Percentiles rank a stretch among this genome's conserved stretches.
These are phyloP conservation scores for Drosophila emarginata DNA, from an alignment of 2,888 invertebrate genomes.

Conservation along the genomic window DNA sequence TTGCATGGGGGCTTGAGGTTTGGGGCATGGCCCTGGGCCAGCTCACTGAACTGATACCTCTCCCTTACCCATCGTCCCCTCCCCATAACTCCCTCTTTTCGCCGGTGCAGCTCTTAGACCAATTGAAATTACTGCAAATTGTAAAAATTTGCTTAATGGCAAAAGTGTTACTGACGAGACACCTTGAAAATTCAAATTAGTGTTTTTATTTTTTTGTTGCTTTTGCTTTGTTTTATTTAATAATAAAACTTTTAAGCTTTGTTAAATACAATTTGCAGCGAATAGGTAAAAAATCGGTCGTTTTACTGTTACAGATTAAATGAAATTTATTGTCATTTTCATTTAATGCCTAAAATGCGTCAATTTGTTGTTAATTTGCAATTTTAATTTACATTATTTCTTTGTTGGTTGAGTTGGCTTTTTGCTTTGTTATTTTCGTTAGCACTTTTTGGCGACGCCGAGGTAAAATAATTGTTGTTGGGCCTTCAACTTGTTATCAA, in stretches of 20 bases:
- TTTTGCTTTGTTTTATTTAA: too few species aligned
- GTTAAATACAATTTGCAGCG: neutral
- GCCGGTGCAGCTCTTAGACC: neutral
- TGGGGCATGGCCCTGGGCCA: neutral
- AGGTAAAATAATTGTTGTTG: constrained; percentile 7
- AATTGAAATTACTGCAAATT: constrained; percentile 6
- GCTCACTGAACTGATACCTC: constrained; percentile 28
- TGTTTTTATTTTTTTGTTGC: neutral
- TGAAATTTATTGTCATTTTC: constrained; percentile 8
- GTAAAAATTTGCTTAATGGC: constrained; percentile 1
- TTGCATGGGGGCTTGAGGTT: constrained; percentile 30
- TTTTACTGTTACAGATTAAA: constrained; percentile 22
- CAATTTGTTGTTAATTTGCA: constrained; percentile 8
- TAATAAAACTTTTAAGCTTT: neutral
- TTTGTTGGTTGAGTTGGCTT: neutral
- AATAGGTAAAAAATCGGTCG: neutral
- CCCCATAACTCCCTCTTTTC: too few species aligned
- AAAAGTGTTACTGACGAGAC: neutral
- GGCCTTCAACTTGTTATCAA: constrained; percentile 3
- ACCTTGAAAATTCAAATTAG: constrained; percentile 1
- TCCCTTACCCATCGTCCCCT: neutral
- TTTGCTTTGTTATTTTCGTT: neutral
- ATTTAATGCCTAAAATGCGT: constrained; percentile 6
- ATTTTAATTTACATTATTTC: neutral
- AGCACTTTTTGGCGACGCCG: neutral